Base-by-base conservation (phyloP, 2,888 invertebrate species). In the Allacma fusca region DNA sequence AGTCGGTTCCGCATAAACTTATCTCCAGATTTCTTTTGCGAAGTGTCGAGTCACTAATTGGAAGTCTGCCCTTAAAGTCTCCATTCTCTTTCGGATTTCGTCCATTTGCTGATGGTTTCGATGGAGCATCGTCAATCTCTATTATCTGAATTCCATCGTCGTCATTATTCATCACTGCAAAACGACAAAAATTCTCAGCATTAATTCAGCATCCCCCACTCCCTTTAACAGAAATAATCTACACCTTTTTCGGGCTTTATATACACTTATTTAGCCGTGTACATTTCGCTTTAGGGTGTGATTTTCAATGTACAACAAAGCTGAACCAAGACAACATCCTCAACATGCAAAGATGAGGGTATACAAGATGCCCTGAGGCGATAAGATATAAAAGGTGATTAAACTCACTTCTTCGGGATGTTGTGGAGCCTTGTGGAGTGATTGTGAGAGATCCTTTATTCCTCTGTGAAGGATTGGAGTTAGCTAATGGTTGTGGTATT, bases 401-500 rank as follows among this genome's bases (percentile, higher is more conserved):
- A 50, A 59, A 72, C 71, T 77, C 64, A 71, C 71, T 26, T 21
- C 62, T 77, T 77, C 77, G 16, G 57, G 65, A 44, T 21, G 72
- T 71, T 50, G 73, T 68, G 16, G 79, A 78, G 68, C 76, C 76
- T 34, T 83, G 83, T 67, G 83, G 83, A 43, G 83, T 84, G 75
- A 84, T 84, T 68, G 83, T 84, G 29, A 84, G 82, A 81, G 83
- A 84, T 81, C 83, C 83, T 81, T 84, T 81, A 70, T 77, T 81
- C 74, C 79, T 77, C 23, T 80, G 78, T 9, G 77, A 81, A 65
- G 79, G 79, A 24, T 77, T 76, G 9, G 83, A 76, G 71, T 84
- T 83, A 57, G 91, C 91, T 81, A 83, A 79, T 26, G 94, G 93
- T 86, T 94, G 94, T 83, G 94, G 94, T 88, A 93, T 94, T 84